phyloP scores from a whole-genome alignment of 2,888 invertebrate species.

The Pyrrhia umbra region DNA sequence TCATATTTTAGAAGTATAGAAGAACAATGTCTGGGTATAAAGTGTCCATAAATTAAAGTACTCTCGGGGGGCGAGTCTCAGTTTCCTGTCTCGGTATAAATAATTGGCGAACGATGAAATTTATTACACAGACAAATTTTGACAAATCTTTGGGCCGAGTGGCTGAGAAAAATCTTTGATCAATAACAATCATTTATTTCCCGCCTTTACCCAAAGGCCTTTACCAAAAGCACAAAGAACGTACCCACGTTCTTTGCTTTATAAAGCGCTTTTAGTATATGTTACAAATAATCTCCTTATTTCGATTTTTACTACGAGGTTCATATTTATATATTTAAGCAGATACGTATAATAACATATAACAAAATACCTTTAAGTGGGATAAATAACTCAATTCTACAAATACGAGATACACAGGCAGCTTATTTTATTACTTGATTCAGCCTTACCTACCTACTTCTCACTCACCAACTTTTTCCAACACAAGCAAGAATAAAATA shows the following conservation, averaged over 20 bases:
- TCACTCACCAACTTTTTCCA: conserved; percentile 2
- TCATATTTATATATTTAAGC: no score
- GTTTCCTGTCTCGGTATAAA: conserved; percentile 82
- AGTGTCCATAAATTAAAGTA: conserved; percentile 84
- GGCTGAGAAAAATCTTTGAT: conserved; percentile 66
- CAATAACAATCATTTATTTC: conserved; percentile 39
- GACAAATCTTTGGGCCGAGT: conserved; percentile 72
- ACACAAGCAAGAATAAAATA: conserved; percentile 22
- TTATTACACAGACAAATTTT: conserved; percentile 84
- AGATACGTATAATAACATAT: no score
- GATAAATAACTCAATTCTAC: neutral
- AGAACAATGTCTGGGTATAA: conserved; percentile 74
- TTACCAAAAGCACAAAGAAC: no score
- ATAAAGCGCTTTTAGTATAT: neutral
- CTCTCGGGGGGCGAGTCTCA: conserved; percentile 79
- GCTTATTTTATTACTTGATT: conserved; percentile 2
- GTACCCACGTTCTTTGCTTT: neutral
- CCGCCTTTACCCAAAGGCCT: conserved; percentile 3
- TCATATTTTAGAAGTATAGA: conserved; percentile 66
- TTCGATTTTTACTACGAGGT: no score
- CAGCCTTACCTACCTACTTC: neutral
- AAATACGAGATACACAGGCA: conserved; percentile 4
- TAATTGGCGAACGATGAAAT: conserved; percentile 83
- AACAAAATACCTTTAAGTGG: neutral
- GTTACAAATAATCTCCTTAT: neutral